Conservation (phyloP, 2,888 invertebrate species). For the Chalcosyrphus nemorum region DNA sequence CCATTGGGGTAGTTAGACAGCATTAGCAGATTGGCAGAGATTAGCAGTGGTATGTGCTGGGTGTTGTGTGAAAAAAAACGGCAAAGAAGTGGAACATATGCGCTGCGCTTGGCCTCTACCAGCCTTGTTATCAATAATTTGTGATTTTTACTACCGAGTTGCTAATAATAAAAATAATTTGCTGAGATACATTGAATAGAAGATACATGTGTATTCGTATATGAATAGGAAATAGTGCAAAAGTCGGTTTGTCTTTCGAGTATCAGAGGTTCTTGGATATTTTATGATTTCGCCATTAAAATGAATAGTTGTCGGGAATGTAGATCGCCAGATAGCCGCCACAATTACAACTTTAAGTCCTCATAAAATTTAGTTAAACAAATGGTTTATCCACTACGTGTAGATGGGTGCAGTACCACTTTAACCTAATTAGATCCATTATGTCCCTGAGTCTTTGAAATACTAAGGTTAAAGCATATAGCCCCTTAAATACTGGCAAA, state of each 20-base stretch:
- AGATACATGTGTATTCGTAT: too few species aligned
- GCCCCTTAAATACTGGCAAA: too few species aligned
- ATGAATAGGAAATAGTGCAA: not conserved
- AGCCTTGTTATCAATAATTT: slow-evolving; percentile 73
- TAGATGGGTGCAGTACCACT: too few species aligned
- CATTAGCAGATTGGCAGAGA: slow-evolving; percentile 68
- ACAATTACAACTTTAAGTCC: too few species aligned
- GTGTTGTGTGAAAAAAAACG: slow-evolving; percentile 58
- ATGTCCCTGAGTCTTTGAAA: too few species aligned
- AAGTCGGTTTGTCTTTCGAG: not conserved
- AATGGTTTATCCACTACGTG: too few species aligned
- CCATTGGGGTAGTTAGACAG: slow-evolving; percentile 60
- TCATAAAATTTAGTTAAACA: too few species aligned
- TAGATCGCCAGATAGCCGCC: too few species aligned
- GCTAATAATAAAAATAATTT: slow-evolving; percentile 61
- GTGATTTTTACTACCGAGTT: slow-evolving; percentile 71
- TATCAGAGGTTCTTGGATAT: not conserved
- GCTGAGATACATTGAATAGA: not conserved
- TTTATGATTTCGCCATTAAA: too few species aligned
- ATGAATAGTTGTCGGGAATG: too few species aligned
- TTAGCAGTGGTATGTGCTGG: slow-evolving; percentile 49
- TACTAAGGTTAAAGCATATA: too few species aligned
- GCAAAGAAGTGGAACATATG: slow-evolving; percentile 54
- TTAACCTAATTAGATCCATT: too few species aligned
- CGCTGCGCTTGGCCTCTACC: slow-evolving; percentile 15